Conservation (phyloP, 92 coral and sea anemone genomes). For the Umimayanthus kanabou region DNA sequence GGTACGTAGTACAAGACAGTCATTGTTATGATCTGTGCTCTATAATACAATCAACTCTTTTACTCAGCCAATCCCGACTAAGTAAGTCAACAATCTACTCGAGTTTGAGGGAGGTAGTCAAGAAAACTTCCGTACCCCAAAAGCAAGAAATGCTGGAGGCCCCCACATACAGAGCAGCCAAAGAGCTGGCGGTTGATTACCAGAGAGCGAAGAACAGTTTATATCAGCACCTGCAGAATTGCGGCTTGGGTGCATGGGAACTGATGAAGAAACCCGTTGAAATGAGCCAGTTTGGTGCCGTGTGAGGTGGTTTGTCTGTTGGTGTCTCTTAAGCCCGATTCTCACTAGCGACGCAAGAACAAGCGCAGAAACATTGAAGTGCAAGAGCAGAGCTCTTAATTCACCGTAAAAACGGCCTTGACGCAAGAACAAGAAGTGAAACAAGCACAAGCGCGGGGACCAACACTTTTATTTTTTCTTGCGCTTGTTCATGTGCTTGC, state of each 20-base stretch:
- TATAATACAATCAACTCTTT: not conserved
- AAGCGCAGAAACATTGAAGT: no score
- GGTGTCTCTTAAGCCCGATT: no score
- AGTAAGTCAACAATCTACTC: conserved; percentile 58
- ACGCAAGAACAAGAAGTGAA: no score
- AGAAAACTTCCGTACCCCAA: conserved; percentile 51
- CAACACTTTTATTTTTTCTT: no score
- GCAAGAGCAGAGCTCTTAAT: no score
- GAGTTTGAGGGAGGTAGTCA: conserved; percentile 55
- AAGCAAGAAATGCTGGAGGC: conserved; percentile 56
- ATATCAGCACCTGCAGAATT: conserved; percentile 60
- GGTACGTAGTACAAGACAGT: no score
- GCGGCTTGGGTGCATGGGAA: conserved; percentile 80
- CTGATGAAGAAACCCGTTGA: conserved; percentile 93
- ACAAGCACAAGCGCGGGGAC: no score
- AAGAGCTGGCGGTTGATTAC: conserved; percentile 73
- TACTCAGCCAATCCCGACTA: conserved; percentile 57
- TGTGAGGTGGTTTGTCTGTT: not conserved
- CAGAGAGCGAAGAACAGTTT: conserved; percentile 66
- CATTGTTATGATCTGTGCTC: no score
- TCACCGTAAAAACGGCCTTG: no score
- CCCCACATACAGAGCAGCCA: conserved; percentile 64
- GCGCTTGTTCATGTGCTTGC: no score
- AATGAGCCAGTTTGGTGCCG: conserved; percentile 56
- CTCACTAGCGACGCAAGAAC: no score